Evolutionary conservation across 2,888 invertebrate species (phyloP).

Genomic region (Petrolisthes manimaculis): DNA sequence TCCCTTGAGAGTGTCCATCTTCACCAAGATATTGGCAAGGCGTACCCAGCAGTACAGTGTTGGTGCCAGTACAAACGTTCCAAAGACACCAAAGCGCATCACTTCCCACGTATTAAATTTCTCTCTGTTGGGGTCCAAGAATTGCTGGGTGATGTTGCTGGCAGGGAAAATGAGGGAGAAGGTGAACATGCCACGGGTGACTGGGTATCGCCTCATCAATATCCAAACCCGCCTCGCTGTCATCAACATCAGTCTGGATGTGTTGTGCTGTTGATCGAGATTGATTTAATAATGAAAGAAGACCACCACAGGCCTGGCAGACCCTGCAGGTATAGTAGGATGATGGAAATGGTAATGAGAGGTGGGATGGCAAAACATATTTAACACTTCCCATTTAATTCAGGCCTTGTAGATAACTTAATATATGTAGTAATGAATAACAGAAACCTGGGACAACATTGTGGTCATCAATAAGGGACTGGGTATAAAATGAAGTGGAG

Average conservation of each 20-base stretch:
- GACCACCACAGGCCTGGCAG: no score
- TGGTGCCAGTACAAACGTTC: conserved; percentile 28
- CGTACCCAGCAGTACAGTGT: conserved; percentile 31
- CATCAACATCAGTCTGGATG: not conserved
- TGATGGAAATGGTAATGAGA: no score
- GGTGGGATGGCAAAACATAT: no score
- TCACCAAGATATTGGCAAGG: conserved; percentile 31
- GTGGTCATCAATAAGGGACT: no score
- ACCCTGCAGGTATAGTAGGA: no score
- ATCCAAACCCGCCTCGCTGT: not conserved
- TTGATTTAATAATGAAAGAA: no score
- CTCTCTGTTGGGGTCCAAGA: conserved; percentile 21
- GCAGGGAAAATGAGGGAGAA: conserved; percentile 31
- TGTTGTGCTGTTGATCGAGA: no score
- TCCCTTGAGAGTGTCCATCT: conserved; percentile 16
- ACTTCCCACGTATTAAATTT: conserved; percentile 15
- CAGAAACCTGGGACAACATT: no score
- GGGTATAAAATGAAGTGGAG: no score
- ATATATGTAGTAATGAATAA: no score
- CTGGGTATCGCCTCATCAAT: conserved; percentile 3
- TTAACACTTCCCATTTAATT: no score
- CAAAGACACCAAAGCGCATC: conserved; percentile 30
- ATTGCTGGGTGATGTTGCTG: conserved; percentile 43
- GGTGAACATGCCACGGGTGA: conserved; percentile 31
- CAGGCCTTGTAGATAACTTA: no score